Evolutionary conservation across 2,797 vertebrate species (phyloP), one percentile per base, ranked within the genome.

Genomic region (Intellagama lesueurii): DNA sequence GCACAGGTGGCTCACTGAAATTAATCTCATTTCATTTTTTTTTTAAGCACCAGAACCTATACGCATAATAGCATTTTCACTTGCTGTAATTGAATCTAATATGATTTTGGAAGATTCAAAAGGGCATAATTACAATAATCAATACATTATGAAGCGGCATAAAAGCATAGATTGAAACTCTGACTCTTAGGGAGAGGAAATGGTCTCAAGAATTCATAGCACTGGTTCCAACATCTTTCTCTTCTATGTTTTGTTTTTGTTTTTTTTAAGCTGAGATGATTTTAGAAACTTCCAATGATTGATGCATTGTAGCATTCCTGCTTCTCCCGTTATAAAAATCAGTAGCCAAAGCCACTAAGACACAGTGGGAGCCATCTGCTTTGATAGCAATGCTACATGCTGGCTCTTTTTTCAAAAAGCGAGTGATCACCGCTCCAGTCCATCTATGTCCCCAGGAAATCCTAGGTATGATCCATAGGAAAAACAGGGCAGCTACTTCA

Each of bases 51-150:
- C 90, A 95, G 88, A 89, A 40, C 66, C 88, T 22, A 1, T 81
- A 93, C 76, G 90, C 92, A 90, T 93, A 96, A 95, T 94, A 87
- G 85, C 93, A 92, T 95, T 96, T 94, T 91, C 95, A 96, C 85
- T 81, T 92, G 83, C 92, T 95, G 86, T 96, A 95, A 96, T 90
- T 95, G 92, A 85, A 90, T 90, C 86, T 90, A 94, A 90, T 86
- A 80, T 89, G 92, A 75, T 91, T 94, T 95, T 88, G 86, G 95
- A 93, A 90, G 92, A 52, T 94, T 90, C 93, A 92, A 81, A 94
- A 94, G 92, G 89, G 77, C 83, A 90, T 92, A 93, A 95, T 96
- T 95, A 92, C 89, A 95, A 92, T 93, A 94, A 96, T 96, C 94
- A 92, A 91, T 94, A 95, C 24, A 92, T 28, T 89, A 44, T 92